Percentiles rank a stretch among this genome's conserved stretches.
phyloP scores from a whole-genome alignment of 2,797 vertebrate genomes.

The Coendou prehensilis region DNA sequence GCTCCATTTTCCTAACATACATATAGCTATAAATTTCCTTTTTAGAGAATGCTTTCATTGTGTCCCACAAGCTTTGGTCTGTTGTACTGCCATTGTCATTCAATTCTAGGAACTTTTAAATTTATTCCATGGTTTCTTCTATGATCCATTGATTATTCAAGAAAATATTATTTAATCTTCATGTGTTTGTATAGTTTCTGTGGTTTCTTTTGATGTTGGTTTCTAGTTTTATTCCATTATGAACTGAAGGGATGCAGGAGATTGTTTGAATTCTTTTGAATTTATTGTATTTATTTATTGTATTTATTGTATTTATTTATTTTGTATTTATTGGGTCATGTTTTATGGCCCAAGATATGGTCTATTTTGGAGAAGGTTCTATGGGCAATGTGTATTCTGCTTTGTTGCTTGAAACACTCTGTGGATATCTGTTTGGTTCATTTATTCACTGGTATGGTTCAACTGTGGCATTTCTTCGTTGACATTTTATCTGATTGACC shows the following conservation, averaged over 20 bases:
- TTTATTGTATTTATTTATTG: not conserved
- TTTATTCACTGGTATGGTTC: not conserved
- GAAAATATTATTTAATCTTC: not conserved
- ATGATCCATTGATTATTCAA: not conserved
- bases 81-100: not conserved
- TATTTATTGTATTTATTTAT: too few species aligned
- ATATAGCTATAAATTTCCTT: not conserved
- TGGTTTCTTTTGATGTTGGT: not conserved
- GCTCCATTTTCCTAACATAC: not conserved
- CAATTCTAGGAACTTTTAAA: not conserved
- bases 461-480: not conserved
- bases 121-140: not conserved
- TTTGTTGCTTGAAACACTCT: not conserved
- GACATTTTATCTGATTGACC: not conserved
- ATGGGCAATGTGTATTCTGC: not conserved
- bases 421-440: not conserved
- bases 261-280: not conserved
- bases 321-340: not conserved
- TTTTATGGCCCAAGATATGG: not conserved
- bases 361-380: not conserved
- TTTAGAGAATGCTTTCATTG: not conserved
- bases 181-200: not conserved
- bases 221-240: not conserved
- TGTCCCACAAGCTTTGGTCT: not conserved
- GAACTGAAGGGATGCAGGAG: not conserved